Base-by-base conservation (phyloP, 2,797 vertebrate genomes). In the Molossus molossus region DNA sequence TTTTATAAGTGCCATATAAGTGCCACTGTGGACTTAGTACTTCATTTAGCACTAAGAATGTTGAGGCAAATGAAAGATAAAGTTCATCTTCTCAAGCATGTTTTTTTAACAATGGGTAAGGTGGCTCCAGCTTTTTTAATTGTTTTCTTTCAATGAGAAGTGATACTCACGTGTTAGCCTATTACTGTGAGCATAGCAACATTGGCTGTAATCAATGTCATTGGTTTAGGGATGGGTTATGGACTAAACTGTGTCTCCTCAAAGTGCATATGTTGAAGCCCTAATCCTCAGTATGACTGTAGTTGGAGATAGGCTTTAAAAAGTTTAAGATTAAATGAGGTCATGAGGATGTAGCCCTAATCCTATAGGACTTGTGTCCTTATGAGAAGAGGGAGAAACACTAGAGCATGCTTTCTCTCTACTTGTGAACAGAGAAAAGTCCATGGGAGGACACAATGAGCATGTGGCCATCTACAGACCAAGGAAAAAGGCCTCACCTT, bases 381-480 rank as follows among this genome's bases (percentile, higher is more conserved):
- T 67, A 45, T 20, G 14, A 80, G 11, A 37, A 80, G 4, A 73
- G 14, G 18, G 57, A 48, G 3, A 76, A 21, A 33, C 23, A 76
- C 6, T 8, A 67, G 20, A 82, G n/a, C 9, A 13, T 48, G 13
- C 29, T 77, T 17, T 37, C 11, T 50, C 5, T 40, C 20, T 33
- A 21, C 4, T 55, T 18, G 9, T 40, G 2, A 50, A 40, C 50
- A 81, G 21, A 64, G 5, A 27, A 89, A 64, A 57, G 5, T 17
- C 5, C 3, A 70, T 2, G 5, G 6, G 27, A 60, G 1, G 18
- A 69, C n/a, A 2, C 0, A 65, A 14, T 53, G 33, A 87, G 1
- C 69, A 48, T 58, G 20, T 20, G 37, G 1, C 8, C 7, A 13
- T 53, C n/a, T 20, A 5, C 0, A 87, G 21, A 12, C 25, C 33